phyloP scores from a whole-genome alignment of 1,140 invertebrate genomes.

The Drosophila tropicalis region DNA sequence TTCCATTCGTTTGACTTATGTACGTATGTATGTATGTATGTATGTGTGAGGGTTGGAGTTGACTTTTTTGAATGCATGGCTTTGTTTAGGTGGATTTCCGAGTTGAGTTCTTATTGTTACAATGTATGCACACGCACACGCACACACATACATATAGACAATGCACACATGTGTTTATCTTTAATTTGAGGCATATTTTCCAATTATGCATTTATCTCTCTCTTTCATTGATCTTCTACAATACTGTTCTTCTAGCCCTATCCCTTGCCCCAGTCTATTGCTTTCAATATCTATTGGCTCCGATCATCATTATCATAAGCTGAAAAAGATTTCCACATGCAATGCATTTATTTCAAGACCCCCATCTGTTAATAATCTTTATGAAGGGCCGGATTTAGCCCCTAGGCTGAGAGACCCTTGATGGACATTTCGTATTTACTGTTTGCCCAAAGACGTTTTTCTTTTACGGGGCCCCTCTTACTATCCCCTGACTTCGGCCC shows the following conservation, averaged over 20 bases:
- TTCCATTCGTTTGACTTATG: constrained; percentile 74
- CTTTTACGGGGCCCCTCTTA: too few species aligned
- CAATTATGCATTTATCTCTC: constrained; percentile 33
- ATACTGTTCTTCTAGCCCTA: background rate
- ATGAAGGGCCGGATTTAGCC: background rate
- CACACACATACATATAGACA: constrained; percentile 3
- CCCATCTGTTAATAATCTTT: constrained; percentile 34
- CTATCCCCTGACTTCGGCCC: background rate
- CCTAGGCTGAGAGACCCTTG: too few species aligned
- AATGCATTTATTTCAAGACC: constrained; percentile 23
- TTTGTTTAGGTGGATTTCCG: constrained; percentile 72
- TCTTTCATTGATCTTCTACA: constrained; percentile 9
- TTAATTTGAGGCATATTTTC: constrained; percentile 17
- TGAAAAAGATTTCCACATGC: constrained; percentile 9
- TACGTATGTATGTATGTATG: constrained; percentile 22
- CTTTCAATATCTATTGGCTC: constrained; percentile 13
- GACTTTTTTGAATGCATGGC: constrained; percentile 59
- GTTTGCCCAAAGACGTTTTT: too few species aligned
- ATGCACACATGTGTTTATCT: constrained; percentile 18
- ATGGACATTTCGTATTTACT: too few species aligned
- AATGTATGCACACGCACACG: constrained; percentile 20
- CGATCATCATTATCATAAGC: constrained; percentile 15
- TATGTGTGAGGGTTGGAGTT: constrained; percentile 70
- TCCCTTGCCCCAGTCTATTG: background rate
- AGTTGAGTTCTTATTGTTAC: constrained; percentile 70